Percentiles rank a stretch among this genome's conserved stretches.
Conservation (phyloP, 2,888 invertebrate species). For the Hartigia nigra region DNA sequence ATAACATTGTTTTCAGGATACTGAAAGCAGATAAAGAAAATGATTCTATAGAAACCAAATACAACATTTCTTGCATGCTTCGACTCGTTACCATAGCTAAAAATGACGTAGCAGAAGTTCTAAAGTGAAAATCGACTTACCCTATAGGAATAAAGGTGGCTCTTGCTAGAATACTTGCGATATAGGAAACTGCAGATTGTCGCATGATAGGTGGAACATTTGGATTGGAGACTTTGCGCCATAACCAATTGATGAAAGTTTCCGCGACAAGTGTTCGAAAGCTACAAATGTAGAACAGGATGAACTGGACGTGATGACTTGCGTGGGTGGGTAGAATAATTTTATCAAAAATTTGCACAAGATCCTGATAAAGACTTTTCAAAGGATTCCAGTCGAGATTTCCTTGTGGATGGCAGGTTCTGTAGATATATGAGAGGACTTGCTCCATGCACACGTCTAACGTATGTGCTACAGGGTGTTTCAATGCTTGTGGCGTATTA, state of each 20-base stretch:
- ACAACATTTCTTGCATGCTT: not conserved
- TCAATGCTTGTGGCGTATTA: slow-evolving; percentile 53
- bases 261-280: slow-evolving; percentile 72
- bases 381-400: slow-evolving; percentile 65
- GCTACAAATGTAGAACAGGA: slow-evolving; percentile 80
- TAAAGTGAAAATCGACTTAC: slow-evolving; percentile 64
- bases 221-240: slow-evolving; percentile 79
- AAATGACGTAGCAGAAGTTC: slow-evolving; percentile 16
- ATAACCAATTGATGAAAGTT: slow-evolving; percentile 77
- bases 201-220: slow-evolving; percentile 74
- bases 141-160: slow-evolving; percentile 72
- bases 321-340: slow-evolving; percentile 86
- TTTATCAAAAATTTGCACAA: slow-evolving; percentile 80
- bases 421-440: slow-evolving; percentile 76
- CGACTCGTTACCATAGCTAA: not conserved
- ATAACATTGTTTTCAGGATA: slow-evolving; percentile 73
- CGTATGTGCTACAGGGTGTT: slow-evolving; percentile 72
- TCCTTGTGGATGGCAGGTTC: slow-evolving; percentile 68
- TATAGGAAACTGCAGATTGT: slow-evolving; percentile 78
- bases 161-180: slow-evolving; percentile 80
- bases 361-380: slow-evolving; percentile 69
- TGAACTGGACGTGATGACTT: slow-evolving; percentile 82
- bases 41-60: not conserved
- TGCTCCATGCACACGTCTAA: slow-evolving; percentile 84
- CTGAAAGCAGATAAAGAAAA: slow-evolving; percentile 64